Percentiles rank a stretch among this genome's conserved stretches.
phyloP scores from a whole-genome alignment of 1,140 invertebrate genomes.

The honey bee (Apis mellifera) region DNA sequence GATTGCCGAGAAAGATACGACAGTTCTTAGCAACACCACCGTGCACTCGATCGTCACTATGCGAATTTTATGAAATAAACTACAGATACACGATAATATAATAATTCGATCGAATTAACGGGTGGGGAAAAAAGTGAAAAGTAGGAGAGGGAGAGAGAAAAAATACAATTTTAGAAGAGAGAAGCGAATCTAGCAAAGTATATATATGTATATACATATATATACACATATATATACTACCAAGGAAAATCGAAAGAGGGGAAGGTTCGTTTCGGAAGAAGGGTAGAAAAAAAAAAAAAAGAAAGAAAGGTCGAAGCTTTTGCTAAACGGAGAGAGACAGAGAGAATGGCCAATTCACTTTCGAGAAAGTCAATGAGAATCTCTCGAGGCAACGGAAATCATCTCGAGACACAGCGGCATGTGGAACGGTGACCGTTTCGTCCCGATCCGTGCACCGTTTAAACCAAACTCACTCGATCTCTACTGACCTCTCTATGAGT shows the following conservation, averaged over 20 bases:
- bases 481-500: conserved; percentile 96
- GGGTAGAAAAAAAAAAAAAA: too few relatives aligned
- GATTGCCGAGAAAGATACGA: conserved; percentile 35
- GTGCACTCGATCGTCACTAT: conserved; percentile 57
- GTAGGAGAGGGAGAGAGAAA: too few relatives aligned
- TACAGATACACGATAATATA: background rate
- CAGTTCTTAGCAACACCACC: conserved; percentile 56
- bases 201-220: background rate
- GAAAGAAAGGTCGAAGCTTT: conserved; percentile 1
- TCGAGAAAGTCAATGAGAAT: conserved; percentile 47
- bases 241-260: background rate
- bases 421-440: conserved; percentile 48
- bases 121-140: background rate
- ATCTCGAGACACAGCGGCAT: conserved; percentile 61
- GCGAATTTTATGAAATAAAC: background rate
- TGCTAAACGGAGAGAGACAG: conserved; percentile 4
- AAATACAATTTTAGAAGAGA: too few relatives aligned
- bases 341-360: conserved; percentile 43
- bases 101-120: background rate
- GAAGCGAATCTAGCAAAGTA: conserved; percentile 23
- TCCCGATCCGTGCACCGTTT: conserved; percentile 51
- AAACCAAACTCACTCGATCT: conserved; percentile 66
- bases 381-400: conserved; percentile 44
- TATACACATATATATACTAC: background rate
- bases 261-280: conserved; percentile 17